Evolutionary conservation across 2,888 invertebrate genomes (phyloP).

Genomic region (Thecophora atra): DNA sequence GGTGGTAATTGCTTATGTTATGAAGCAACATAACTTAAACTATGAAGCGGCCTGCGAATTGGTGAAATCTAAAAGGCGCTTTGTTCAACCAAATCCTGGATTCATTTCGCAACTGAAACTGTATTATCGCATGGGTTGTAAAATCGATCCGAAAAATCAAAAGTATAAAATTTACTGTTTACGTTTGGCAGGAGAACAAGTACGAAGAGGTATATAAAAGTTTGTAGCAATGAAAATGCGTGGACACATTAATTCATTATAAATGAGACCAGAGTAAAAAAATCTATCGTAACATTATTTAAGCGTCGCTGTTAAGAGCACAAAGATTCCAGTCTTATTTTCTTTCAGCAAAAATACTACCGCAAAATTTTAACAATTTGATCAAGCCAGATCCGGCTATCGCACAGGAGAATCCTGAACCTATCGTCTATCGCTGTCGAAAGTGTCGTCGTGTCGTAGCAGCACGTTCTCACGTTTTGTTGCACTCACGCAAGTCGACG

Average conservation of each 20-base stretch:
- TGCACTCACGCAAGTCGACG: conserved; percentile 67
- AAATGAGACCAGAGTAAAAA: too few relatives aligned
- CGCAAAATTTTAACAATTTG: conserved; percentile 79
- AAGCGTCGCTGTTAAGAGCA: too few relatives aligned
- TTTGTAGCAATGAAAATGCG: background rate
- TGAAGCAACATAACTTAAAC: conserved; percentile 82
- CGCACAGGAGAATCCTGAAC: conserved; percentile 79
- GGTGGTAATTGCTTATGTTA: conserved; percentile 84
- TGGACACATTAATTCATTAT: too few relatives aligned
- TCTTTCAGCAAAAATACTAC: conserved; percentile 78
- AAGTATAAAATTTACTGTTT: conserved; percentile 80
- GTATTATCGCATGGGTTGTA: conserved; percentile 81
- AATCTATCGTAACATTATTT: too few relatives aligned
- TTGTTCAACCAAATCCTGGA: conserved; percentile 82
- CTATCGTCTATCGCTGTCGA: conserved; percentile 84
- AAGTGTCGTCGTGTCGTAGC: conserved; percentile 86
- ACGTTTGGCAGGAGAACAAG: conserved; percentile 81
- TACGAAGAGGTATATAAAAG: conserved; percentile 73
- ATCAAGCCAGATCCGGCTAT: conserved; percentile 83
- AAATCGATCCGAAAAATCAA: conserved; percentile 74
- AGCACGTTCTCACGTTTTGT: conserved; percentile 79
- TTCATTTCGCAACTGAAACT: conserved; percentile 82
- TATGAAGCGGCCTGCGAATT: conserved; percentile 76
- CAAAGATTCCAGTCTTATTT: conserved; percentile 31
- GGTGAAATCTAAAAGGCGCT: conserved; percentile 77